Conservation (phyloP, 2,888 invertebrate species). For the Ceriagrion tenellum region DNA sequence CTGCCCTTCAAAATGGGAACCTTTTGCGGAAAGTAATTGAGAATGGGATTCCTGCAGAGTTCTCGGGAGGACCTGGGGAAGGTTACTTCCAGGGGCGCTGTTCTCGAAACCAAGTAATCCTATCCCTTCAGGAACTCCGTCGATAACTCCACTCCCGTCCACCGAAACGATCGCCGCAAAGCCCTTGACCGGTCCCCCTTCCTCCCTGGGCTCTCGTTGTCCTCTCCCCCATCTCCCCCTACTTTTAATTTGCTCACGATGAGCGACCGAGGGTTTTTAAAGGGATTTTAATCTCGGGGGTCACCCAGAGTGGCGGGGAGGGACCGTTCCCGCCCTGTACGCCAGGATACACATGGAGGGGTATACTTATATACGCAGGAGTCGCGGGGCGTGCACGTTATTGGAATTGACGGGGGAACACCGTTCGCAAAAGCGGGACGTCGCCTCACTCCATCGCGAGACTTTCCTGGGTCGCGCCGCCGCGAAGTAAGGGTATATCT, state of each 20-base stretch:
- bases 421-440: not conserved
- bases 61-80: not conserved
- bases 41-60: constrained; percentile 3
- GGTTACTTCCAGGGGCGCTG: constrained; percentile 15
- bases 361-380: not conserved
- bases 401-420: not conserved
- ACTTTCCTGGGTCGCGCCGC: not conserved
- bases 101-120: constrained; percentile 46
- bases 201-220: not conserved
- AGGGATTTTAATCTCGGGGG: not conserved
- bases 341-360: too few species aligned
- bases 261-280: not conserved
- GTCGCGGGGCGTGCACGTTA: not conserved
- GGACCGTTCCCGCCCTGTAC: too few species aligned
- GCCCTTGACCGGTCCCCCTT: not conserved
- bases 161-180: not conserved
- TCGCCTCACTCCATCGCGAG: not conserved
- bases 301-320: too few species aligned
- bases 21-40: constrained; percentile 44
- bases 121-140: constrained; percentile 40
- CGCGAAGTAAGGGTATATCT: not conserved
- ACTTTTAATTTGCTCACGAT: not conserved
- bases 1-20: not conserved
- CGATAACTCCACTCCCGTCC: not conserved
- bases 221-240: not conserved